Evolutionary conservation across 2,888 invertebrate species (phyloP).

Genomic region (Emmelina monodactyla): DNA sequence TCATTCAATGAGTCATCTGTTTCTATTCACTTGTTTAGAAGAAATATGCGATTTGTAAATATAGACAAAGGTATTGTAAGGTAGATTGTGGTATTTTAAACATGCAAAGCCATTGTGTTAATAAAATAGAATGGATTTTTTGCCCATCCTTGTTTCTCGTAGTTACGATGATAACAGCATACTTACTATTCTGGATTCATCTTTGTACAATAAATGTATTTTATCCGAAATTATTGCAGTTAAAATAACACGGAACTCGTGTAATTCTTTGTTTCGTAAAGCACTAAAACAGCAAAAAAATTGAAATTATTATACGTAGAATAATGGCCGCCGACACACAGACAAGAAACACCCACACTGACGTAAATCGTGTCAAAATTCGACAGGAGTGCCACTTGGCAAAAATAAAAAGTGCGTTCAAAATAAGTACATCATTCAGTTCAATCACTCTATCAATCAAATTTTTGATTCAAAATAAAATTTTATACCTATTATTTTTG

Average conservation of each 20-base stretch:
- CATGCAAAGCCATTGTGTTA: not conserved
- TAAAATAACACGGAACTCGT: constrained; percentile 34
- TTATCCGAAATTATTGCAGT: constrained; percentile 35
- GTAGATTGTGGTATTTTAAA: not conserved
- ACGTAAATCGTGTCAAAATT: constrained; percentile 51
- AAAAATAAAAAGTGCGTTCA: constrained; percentile 49
- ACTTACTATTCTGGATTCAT: constrained; percentile 90
- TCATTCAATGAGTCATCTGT: constrained; percentile 51
- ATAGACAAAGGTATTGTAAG: constrained; percentile 1
- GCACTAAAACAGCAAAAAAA: constrained; percentile 52
- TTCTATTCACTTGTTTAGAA: constrained; percentile 19
- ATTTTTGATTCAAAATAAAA: too few relatives aligned
- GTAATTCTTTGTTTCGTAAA: constrained; percentile 45
- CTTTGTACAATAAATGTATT: constrained; percentile 52
- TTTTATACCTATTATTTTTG: too few relatives aligned
- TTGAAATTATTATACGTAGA: constrained; percentile 57
- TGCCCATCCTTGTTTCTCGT: constrained; percentile 44
- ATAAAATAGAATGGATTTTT: constrained; percentile 36
- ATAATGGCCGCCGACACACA: constrained; percentile 57
- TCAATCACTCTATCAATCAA: too few relatives aligned
- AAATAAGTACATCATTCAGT: too few relatives aligned
- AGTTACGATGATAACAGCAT: constrained; percentile 38
- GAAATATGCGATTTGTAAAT: not conserved
- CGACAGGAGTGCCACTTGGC: constrained; percentile 64
- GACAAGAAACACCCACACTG: constrained; percentile 55